Evolutionary conservation across 1,140 invertebrate genomes (phyloP), one percentile per base, ranked within the genome.

Genomic region (Drosophila bocqueti): DNA sequence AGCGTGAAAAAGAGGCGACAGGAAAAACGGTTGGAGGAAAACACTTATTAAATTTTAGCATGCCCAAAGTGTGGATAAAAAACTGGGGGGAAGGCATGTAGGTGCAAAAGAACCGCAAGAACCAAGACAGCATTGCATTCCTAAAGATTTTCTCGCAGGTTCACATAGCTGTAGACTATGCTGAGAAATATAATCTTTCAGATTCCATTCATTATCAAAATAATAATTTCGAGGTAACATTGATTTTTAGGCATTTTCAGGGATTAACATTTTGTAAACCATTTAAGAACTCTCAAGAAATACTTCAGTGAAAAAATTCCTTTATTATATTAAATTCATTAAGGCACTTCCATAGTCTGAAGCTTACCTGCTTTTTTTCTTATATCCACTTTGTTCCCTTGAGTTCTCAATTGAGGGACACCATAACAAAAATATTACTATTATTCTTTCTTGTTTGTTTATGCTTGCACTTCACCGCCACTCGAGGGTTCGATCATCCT

Each of bases 41-140:
- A 82, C 81, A 79, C 85, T 90, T 89, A 89, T 89, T 89, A 89
- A 84, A 85, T 90, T 89, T 89, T 81, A 76, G 71, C 75, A 87
- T 83, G 77, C 81, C 71, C 67, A 83, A 77, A 79, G 79, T 62
- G 65, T 38, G 49, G 42, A 58, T 29, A 34, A 46, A 26, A 36
- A 31, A 40, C 18, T 0, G 11, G 36, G 40, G 18, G 47, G n/a
- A 46, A 40, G 11, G 29, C 31, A 42, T 50, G 38, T 16, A 57
- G 26, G 52, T 47, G 36, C 18, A 34, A 58, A 60, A 73, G 59
- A 54, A 73, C 68, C 60, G 72, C 63, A 81, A 76, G 31, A 61
- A 67, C 54, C 52, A 63, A 74, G 81, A 59, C 84, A 76, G 47
- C 21, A 59, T 9, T 45, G 62, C 45, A 76, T 76, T 76, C 62